Percentiles rank a stretch among this genome's conserved stretches.
These are phyloP conservation scores for Gadopsis marmoratus DNA, from an alignment of 2,797 vertebrate species.

Conservation along the genomic window DNA sequence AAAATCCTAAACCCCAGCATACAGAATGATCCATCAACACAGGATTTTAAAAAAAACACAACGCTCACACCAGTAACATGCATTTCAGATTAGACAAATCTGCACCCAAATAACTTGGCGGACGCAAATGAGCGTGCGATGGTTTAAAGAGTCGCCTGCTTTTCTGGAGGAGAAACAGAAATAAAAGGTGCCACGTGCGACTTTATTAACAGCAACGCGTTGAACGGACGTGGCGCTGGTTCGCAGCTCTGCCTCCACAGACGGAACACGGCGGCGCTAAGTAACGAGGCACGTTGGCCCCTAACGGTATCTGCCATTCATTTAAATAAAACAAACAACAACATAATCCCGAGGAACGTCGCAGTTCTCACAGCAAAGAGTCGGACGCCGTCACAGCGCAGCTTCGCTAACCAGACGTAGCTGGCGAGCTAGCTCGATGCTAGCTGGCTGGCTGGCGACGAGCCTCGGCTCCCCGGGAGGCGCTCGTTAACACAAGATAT, in stretches of 20 bases:
- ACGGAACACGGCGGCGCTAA: too few relatives aligned
- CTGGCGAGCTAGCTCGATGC: conserved; percentile 42
- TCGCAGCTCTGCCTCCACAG: not conserved
- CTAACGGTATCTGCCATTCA: too few relatives aligned
- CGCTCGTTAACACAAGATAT: not conserved
- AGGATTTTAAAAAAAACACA: not conserved
- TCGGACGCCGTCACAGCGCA: not conserved
- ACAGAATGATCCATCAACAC: not conserved
- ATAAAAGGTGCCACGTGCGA: too few relatives aligned
- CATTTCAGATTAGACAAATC: not conserved
- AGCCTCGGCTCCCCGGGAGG: fast-evolving
- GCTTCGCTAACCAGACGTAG: conserved; percentile 31
- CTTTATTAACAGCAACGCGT: not conserved
- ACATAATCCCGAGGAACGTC: too few relatives aligned
- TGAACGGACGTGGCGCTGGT: not conserved
- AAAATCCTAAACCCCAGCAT: not conserved
- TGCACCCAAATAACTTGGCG: too few relatives aligned
- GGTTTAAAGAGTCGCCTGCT: not conserved
- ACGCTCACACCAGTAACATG: too few relatives aligned
- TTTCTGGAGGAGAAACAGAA: not conserved
- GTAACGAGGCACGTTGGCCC: not conserved
- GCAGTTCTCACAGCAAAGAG: not conserved
- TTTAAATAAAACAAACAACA: too few relatives aligned
- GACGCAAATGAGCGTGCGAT: too few relatives aligned
- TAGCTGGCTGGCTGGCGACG: conserved; percentile 16